Evolutionary conservation across 2,888 invertebrate genomes (phyloP).

Genomic region (Argynnis bischoffii): DNA sequence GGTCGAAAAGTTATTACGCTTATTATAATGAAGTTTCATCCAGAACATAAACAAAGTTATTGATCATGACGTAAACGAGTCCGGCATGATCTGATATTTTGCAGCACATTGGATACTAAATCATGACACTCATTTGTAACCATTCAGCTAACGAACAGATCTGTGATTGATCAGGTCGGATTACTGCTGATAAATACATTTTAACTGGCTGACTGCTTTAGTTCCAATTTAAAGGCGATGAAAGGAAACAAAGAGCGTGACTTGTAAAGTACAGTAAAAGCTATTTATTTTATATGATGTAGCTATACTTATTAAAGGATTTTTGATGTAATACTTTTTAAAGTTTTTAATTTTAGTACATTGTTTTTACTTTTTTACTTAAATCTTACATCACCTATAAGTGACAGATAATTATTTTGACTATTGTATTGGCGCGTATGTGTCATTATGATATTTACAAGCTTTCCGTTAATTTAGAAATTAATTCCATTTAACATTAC

Average conservation of each 20-base stretch:
- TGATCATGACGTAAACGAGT: slow-evolving; percentile 62
- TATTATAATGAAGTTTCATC: slow-evolving; percentile 46
- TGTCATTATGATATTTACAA: too few relatives aligned
- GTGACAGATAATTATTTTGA: too few relatives aligned
- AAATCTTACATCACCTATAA: too few relatives aligned
- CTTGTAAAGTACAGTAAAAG: neutral
- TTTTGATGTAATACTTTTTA: too few relatives aligned
- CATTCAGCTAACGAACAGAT: slow-evolving; percentile 69
- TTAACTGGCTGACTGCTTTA: slow-evolving; percentile 40
- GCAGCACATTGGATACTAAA: slow-evolving; percentile 63
- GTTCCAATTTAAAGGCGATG: slow-evolving; percentile 35
- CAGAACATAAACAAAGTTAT: slow-evolving; percentile 51
- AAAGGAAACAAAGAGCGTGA: too few relatives aligned
- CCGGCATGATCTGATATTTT: slow-evolving; percentile 57
- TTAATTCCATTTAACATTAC: too few relatives aligned
- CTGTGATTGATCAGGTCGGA: slow-evolving; percentile 59
- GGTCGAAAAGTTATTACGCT: slow-evolving; percentile 38
- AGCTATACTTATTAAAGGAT: too few relatives aligned
- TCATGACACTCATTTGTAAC: slow-evolving; percentile 72
- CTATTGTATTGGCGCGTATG: too few relatives aligned
- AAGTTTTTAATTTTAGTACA: too few relatives aligned
- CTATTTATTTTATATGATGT: too few relatives aligned
- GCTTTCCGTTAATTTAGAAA: too few relatives aligned
- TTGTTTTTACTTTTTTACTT: too few relatives aligned
- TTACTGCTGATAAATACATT: slow-evolving; percentile 54